Conservation (phyloP, 2,113 vertebrate genomes). For the Mungos mungo region DNA sequence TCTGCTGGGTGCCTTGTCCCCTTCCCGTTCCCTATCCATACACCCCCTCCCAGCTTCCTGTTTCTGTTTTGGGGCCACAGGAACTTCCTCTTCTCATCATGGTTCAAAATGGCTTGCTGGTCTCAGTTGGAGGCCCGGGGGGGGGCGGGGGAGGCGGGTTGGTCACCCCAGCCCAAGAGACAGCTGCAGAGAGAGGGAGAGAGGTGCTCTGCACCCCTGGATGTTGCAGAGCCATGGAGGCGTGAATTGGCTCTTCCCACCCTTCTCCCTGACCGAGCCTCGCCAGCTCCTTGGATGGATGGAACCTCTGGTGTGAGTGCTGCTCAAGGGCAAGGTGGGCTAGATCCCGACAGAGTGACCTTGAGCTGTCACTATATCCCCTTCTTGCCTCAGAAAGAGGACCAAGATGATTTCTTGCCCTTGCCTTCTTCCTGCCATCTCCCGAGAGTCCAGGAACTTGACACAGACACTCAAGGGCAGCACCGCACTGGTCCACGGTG, state of each 20-base stretch:
- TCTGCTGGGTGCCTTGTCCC: slow-evolving; percentile 46
- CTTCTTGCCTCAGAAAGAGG: not conserved
- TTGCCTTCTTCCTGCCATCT: not conserved
- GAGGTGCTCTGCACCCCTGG: accelerated
- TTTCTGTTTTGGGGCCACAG: slow-evolving; percentile 78
- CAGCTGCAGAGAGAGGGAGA: not conserved
- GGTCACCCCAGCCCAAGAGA: not conserved
- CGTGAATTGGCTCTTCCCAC: not conserved
- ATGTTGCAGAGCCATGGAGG: accelerated
- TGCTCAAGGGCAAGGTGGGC: not conserved
- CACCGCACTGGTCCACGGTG: accelerated
- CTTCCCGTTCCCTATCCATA: slow-evolving; percentile 77
- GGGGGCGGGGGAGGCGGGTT: not conserved
- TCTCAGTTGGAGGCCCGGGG: slow-evolving; percentile 26
- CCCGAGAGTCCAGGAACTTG: not conserved
- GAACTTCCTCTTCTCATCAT: slow-evolving; percentile 78
- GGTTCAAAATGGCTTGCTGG: slow-evolving; percentile 69
- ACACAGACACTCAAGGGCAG: not conserved
- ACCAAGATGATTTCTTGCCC: not conserved
- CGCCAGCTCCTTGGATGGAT: not conserved
- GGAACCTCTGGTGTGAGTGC: not conserved
- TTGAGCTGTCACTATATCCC: not conserved
- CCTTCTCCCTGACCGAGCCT: no score
- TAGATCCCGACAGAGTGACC: not conserved
- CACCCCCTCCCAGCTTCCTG: slow-evolving; percentile 75